phyloP scores from a whole-genome alignment of 2,113 vertebrate species.

The Arizona elegans region DNA sequence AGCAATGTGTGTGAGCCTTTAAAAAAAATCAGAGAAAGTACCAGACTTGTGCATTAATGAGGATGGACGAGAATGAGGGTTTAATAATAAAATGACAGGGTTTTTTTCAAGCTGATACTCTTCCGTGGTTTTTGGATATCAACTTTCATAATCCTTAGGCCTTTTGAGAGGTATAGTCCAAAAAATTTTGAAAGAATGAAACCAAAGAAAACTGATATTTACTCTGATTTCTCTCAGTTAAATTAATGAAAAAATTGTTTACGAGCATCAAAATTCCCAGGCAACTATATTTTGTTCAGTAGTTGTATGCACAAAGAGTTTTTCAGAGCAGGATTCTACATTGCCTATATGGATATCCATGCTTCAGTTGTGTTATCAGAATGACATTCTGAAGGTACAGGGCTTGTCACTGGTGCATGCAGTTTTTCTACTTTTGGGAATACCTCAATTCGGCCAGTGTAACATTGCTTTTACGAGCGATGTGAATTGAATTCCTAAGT shows the following conservation, averaged over 20 bases:
- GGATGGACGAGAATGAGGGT: neutral
- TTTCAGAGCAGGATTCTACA: neutral
- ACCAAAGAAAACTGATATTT: neutral
- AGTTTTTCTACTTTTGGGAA: neutral
- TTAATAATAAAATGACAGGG: neutral
- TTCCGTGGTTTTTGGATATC: neutral
- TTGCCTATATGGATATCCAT: neutral
- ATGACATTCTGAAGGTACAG: neutral
- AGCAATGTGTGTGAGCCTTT: neutral
- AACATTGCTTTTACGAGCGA: neutral
- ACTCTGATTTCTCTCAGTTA: neutral
- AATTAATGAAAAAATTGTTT: neutral
- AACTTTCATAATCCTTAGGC: neutral
- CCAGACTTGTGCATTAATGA: neutral
- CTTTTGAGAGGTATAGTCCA: neutral
- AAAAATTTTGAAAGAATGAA: neutral
- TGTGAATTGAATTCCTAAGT: neutral
- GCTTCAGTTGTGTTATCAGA: neutral
- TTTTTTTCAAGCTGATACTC: neutral
- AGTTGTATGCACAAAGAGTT: neutral
- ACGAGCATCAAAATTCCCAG: neutral
- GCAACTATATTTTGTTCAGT: neutral
- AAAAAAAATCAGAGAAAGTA: neutral
- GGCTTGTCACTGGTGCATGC: neutral
- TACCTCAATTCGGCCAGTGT: neutral